These are phyloP conservation scores for Ceratosolen fusciceps DNA, from an alignment of 1,140 invertebrate species.

Conservation along the genomic window DNA sequence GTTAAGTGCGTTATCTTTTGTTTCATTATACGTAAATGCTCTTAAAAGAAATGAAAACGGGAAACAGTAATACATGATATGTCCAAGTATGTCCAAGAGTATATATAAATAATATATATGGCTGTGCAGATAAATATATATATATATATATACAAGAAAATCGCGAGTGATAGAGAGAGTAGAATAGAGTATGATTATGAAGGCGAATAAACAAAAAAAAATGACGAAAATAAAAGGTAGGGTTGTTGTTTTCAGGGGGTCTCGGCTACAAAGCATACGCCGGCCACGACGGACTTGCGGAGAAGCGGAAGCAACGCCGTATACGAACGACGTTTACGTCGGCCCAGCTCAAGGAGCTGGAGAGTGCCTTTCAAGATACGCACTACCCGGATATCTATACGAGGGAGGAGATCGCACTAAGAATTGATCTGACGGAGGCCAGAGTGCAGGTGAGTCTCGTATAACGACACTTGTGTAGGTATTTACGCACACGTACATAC, in stretches of 20 bases:
- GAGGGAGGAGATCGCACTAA: slow-evolving; percentile 98
- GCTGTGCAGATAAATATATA: too few relatives aligned
- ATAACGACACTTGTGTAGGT: background rate
- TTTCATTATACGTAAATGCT: too few relatives aligned
- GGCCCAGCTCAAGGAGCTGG: slow-evolving; percentile 95
- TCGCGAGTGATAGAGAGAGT: too few relatives aligned
- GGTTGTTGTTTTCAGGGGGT: slow-evolving; percentile 75
- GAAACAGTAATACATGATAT: too few relatives aligned
- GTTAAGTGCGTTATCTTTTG: too few relatives aligned
- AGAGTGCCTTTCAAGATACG: slow-evolving; percentile 96
- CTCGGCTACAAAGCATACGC: slow-evolving; percentile 90
- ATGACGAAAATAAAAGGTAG: background rate
- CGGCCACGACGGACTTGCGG: slow-evolving; percentile 87
- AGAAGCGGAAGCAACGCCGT: slow-evolving; percentile 92
- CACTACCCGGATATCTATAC: slow-evolving; percentile 99
- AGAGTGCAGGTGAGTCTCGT: slow-evolving; percentile 97
- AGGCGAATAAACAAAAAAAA: background rate
- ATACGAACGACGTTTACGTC: slow-evolving; percentile 98
- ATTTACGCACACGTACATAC: too few relatives aligned
- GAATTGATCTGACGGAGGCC: slow-evolving; percentile 97
- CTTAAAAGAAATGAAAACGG: too few relatives aligned
- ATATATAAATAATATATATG: too few relatives aligned
- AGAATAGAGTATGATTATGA: too few relatives aligned
- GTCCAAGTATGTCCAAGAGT: too few relatives aligned
- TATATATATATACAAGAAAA: too few relatives aligned